phyloP scores from a whole-genome alignment of 2,888 invertebrate species.

The Oscheius sp. region DNA sequence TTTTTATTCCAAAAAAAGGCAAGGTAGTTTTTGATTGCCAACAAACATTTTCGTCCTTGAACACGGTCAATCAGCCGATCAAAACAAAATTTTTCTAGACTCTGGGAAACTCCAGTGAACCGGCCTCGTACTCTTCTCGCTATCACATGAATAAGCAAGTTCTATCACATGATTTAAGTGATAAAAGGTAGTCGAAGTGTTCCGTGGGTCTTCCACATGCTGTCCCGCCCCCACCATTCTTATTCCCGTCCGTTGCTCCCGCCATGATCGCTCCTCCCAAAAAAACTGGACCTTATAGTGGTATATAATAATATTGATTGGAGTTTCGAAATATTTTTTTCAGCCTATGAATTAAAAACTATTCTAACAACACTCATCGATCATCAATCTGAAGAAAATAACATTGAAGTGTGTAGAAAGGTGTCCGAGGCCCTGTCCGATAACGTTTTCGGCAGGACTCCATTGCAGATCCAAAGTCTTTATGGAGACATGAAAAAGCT shows the following conservation, averaged over 20 bases:
- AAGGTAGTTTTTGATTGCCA: no score
- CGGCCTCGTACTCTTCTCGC: no score
- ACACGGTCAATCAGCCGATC: no score
- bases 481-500: constrained; percentile 10
- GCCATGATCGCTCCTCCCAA: neutral
- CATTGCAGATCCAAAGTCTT: constrained; percentile 5
- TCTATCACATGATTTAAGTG: neutral
- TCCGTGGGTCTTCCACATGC: neutral
- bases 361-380: constrained; percentile 3
- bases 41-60: no score
- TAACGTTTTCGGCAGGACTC: constrained; percentile 6
- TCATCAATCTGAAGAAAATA: neutral
- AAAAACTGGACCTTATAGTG: constrained; percentile 3
- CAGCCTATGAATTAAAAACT: constrained; percentile 7
- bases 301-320: neutral
- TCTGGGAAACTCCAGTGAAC: no score
- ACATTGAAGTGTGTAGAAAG: neutral
- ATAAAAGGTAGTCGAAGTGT: neutral
- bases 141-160: neutral
- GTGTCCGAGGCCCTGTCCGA: constrained; percentile 10
- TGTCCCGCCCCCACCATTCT: neutral
- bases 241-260: neutral
- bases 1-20: no score
- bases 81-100: no score
- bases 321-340: neutral